A percentile compares a stretch with the other conserved stretches of the same genome.
Conservation (phyloP, 1,140 invertebrate species). For the Elysia chlorotica region DNA sequence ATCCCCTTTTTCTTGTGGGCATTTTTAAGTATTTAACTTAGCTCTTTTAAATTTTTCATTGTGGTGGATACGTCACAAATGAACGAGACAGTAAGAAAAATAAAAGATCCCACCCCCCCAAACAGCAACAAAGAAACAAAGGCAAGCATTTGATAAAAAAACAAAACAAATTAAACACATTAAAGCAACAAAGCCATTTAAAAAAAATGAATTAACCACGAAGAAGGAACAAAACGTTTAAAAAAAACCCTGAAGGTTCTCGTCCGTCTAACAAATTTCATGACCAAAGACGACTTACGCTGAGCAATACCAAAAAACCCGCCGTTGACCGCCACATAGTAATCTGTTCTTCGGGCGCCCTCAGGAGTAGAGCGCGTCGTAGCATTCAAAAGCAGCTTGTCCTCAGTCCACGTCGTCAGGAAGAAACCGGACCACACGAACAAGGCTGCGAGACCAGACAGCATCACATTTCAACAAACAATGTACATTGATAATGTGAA, state of each 20-base stretch:
- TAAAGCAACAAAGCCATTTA: background rate
- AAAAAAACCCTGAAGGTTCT: background rate
- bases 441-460: conserved; percentile 36
- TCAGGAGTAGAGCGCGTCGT: conserved; percentile 22
- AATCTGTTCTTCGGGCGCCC: background rate
- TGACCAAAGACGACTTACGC: conserved; percentile 41
- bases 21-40: too few species aligned
- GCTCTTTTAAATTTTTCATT: too few species aligned
- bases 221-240: background rate
- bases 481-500: too few species aligned
- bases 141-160: background rate
- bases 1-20: too few species aligned
- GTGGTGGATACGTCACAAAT: too few species aligned
- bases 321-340: conserved; percentile 45
- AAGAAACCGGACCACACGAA: conserved; percentile 44
- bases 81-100: too few species aligned
- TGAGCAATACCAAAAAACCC: conserved; percentile 46
- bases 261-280: background rate
- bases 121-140: too few species aligned
- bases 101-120: too few species aligned
- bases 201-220: background rate
- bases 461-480: too few species aligned
- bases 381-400: conserved; percentile 31
- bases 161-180: background rate
- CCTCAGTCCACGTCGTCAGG: conserved; percentile 54